Evolutionary conservation across 92 coral and sea anemone species (phyloP).

Genomic region (Porites lobata): DNA sequence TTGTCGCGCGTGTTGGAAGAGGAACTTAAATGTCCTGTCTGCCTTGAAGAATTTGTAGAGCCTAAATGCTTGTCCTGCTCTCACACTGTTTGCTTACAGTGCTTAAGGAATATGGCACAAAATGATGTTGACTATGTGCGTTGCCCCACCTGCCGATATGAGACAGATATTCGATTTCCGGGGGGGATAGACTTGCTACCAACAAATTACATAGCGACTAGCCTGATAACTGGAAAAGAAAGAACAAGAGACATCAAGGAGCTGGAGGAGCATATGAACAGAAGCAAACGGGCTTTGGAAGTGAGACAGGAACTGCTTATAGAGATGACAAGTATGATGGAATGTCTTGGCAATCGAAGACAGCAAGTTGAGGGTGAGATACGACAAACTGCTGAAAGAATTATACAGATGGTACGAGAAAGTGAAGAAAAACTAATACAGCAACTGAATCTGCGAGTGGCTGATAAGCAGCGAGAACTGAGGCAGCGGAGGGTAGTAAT

Average conservation of each 20-base stretch:
- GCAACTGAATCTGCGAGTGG: conserved; percentile 22
- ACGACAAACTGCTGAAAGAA: conserved; percentile 47
- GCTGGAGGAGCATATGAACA: conserved; percentile 30
- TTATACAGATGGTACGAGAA: conserved; percentile 44
- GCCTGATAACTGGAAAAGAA: conserved; percentile 35
- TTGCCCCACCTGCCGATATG: conserved; percentile 69
- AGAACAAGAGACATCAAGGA: conserved; percentile 45
- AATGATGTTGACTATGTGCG: conserved; percentile 19
- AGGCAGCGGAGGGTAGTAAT: conserved; percentile 35
- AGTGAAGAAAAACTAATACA: conserved; percentile 62
- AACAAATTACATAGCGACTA: conserved; percentile 53
- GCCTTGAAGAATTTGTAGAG: conserved; percentile 65
- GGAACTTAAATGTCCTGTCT: conserved; percentile 70
- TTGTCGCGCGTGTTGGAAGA: conserved; percentile 41
- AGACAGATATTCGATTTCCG: conserved; percentile 46
- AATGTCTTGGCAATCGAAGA: conserved; percentile 48
- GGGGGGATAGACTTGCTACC: conserved; percentile 63
- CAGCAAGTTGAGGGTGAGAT: conserved; percentile 58
- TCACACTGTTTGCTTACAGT: conserved; percentile 58
- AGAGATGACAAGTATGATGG: conserved; percentile 22
- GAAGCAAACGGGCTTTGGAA: conserved; percentile 40
- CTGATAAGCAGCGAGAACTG: conserved; percentile 51
- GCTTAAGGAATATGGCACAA: conserved; percentile 45
- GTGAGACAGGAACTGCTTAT: conserved; percentile 21
- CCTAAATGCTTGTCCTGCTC: conserved; percentile 62